A percentile compares a stretch with the other conserved stretches of the same genome.
These are phyloP conservation scores for Catagonus wagneri DNA, from an alignment of 2,113 vertebrate species.

Conservation along the genomic window DNA sequence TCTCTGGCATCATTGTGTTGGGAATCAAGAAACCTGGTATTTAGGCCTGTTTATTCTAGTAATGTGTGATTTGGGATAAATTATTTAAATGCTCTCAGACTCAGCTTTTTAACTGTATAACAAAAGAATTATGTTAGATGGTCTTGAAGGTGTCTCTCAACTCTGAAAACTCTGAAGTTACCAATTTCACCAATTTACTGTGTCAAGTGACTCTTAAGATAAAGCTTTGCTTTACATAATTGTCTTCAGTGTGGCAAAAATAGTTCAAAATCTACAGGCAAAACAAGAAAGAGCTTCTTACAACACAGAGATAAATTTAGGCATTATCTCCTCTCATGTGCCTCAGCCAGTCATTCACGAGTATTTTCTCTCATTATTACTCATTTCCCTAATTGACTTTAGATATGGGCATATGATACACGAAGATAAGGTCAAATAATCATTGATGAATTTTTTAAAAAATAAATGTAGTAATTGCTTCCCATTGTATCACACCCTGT, in stretches of 20 bases:
- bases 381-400: conserved; percentile 68
- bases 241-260: neutral
- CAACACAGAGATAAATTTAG: neutral
- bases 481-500: conserved; percentile 35
- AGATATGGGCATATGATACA: neutral
- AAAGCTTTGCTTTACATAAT: neutral
- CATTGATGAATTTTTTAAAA: conserved; percentile 53
- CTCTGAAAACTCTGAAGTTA: conserved; percentile 6
- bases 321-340: conserved; percentile 10
- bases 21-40: neutral
- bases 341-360: neutral
- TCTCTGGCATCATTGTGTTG: neutral
- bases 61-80: neutral
- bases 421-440: conserved; percentile 53
- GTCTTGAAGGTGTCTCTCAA: neutral
- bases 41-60: neutral
- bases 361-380: conserved; percentile 30
- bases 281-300: conserved; percentile 20
- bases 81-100: neutral
- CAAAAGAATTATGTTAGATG: neutral
- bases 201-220: neutral
- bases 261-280: neutral
- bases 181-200: neutral
- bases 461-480: conserved; percentile 61
- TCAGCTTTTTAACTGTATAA: neutral